Conservation (phyloP, 2,888 invertebrate genomes). For the Oxycera nigricornis region DNA sequence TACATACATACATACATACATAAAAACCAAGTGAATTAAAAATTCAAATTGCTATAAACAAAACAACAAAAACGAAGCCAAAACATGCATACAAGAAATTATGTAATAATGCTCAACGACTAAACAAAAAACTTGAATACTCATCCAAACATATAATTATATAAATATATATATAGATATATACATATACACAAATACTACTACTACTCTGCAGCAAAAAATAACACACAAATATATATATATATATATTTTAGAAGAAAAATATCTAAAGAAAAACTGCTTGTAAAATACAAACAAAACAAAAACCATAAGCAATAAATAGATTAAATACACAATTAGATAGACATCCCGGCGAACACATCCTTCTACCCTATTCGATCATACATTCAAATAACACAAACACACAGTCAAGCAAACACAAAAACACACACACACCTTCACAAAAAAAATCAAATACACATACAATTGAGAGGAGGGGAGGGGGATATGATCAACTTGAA, state of each 20-base stretch:
- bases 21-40: neutral
- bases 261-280: neutral
- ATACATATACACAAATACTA: neutral
- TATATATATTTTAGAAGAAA: neutral
- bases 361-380: too few species aligned
- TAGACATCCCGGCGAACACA: too few species aligned
- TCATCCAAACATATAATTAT: neutral
- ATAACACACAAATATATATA: neutral
- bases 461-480: neutral
- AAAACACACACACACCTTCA: neutral
- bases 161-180: neutral
- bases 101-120: constrained; percentile 11
- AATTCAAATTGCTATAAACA: neutral
- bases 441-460: neutral
- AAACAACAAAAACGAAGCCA: constrained; percentile 21
- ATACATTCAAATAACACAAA: too few species aligned
- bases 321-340: constrained; percentile 2
- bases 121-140: too few species aligned
- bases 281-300: constrained; percentile 15
- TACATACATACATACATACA: neutral
- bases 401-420: neutral
- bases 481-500: neutral
- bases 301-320: constrained; percentile 27
- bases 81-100: neutral
- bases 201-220: neutral